A percentile compares a stretch with the other conserved stretches of the same genome.
Evolutionary conservation across 2,113 vertebrate genomes (phyloP).

Genomic region (Prolemur simus): DNA sequence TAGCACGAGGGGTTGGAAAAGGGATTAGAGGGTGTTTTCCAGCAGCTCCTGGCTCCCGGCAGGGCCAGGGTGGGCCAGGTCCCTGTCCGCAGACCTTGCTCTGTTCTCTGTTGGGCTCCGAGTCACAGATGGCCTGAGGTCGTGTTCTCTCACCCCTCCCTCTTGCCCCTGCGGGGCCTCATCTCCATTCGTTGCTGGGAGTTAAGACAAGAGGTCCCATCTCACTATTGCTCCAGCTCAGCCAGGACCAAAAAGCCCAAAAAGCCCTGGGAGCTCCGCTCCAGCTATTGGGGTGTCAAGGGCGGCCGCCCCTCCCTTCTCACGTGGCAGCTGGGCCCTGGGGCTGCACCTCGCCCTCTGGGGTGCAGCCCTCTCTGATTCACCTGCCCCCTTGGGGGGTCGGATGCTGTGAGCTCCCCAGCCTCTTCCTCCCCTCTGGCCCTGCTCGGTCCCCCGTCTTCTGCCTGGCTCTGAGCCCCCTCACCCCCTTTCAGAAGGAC

Average conservation of each 20-base stretch:
- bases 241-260: neutral
- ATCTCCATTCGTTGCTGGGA: accelerated
- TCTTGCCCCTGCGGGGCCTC: accelerated
- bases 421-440: accelerated
- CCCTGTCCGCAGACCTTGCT: neutral
- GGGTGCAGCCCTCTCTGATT: neutral
- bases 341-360: neutral
- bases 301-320: neutral
- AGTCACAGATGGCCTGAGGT: neutral
- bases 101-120: neutral
- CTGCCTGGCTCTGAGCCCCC: neutral
- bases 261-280: accelerated
- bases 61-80: accelerated
- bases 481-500: no score
- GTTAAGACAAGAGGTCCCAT: neutral
- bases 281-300: accelerated
- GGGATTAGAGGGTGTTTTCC: neutral
- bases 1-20: neutral
- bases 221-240: accelerated
- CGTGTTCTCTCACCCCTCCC: neutral
- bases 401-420: accelerated
- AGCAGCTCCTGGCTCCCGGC: neutral
- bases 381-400: neutral
- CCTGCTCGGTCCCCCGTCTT: accelerated
- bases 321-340: neutral